These are phyloP conservation scores for Fistularia tabacaria DNA, from an alignment of 2,797 vertebrate species.

Conservation along the genomic window DNA sequence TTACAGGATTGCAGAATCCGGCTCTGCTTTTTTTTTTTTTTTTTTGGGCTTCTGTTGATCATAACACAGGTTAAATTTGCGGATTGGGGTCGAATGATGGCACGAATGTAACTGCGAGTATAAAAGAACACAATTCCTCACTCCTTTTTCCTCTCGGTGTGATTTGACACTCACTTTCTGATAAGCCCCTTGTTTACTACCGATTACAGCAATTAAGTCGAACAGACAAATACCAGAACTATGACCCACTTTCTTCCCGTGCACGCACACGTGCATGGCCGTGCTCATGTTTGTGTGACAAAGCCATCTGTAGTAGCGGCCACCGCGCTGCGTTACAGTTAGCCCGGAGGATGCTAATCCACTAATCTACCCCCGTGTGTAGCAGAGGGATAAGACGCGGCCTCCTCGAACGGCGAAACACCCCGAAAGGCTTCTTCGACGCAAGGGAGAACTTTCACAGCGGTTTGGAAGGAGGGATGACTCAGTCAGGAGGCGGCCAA, in stretches of 20 bases:
- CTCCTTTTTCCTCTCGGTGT: background rate
- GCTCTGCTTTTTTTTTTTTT: background rate
- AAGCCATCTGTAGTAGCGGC: conserved; percentile 67
- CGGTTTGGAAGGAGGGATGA: background rate
- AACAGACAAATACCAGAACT: conserved; percentile 45
- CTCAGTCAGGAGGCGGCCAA: background rate
- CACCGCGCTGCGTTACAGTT: conserved; percentile 57
- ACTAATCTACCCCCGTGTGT: conserved; percentile 67
- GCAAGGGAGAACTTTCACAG: no score
- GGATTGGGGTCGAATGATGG: no score
- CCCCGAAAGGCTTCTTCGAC: conserved; percentile 2
- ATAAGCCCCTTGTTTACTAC: conserved; percentile 31
- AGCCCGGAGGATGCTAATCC: conserved; percentile 67
- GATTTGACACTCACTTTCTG: conserved; percentile 17
- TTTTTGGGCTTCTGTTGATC: background rate
- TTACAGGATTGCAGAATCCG: no score
- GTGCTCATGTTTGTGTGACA: conserved; percentile 20
- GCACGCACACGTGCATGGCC: background rate
- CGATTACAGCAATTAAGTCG: conserved; percentile 51
- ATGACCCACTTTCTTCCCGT: conserved; percentile 59
- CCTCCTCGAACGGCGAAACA: conserved; percentile 31
- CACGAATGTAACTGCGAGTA: no score
- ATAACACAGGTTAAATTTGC: no score
- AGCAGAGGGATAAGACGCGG: conserved; percentile 54
- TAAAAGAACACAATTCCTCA: no score